Conservation (phyloP, 2,888 invertebrate species). For the Dascillus cervinus region DNA sequence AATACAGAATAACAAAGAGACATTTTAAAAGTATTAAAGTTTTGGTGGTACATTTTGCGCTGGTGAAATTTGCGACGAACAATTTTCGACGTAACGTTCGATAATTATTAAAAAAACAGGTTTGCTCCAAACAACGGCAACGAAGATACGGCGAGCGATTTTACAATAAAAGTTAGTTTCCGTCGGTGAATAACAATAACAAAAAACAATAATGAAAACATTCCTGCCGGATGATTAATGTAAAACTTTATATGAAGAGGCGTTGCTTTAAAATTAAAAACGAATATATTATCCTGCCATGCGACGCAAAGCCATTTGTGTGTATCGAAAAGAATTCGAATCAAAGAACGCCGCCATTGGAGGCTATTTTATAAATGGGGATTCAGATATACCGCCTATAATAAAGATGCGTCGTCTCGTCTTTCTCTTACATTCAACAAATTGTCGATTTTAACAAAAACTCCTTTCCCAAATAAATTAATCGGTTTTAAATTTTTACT, state of each 20-base stretch:
- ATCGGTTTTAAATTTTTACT: no score
- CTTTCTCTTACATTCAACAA: no score
- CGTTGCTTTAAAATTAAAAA: constrained; percentile 27
- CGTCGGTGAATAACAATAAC: constrained; percentile 16
- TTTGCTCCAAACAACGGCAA: neutral
- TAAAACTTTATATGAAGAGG: constrained; percentile 25
- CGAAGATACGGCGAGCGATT: constrained; percentile 7
- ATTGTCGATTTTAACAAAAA: no score
- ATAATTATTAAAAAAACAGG: neutral
- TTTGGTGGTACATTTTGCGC: no score
- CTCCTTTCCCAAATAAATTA: no score
- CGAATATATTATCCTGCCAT: constrained; percentile 20
- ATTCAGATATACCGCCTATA: constrained; percentile 20
- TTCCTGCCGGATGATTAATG: constrained; percentile 27
- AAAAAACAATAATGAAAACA: constrained; percentile 24
- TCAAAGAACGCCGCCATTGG: constrained; percentile 26
- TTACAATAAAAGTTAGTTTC: constrained; percentile 11
- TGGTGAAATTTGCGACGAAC: neutral
- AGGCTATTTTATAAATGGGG: constrained; percentile 23
- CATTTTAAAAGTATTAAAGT: no score
- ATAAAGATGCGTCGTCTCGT: constrained; percentile 24
- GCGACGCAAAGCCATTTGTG: constrained; percentile 20
- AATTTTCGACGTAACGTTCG: neutral
- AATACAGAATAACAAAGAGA: no score
- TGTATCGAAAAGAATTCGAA: constrained; percentile 21